A percentile compares a stretch with the other conserved stretches of the same genome.
These are phyloP conservation scores for Sebastes steindachneri DNA, from an alignment of 2,797 vertebrate species.

Conservation along the genomic window DNA sequence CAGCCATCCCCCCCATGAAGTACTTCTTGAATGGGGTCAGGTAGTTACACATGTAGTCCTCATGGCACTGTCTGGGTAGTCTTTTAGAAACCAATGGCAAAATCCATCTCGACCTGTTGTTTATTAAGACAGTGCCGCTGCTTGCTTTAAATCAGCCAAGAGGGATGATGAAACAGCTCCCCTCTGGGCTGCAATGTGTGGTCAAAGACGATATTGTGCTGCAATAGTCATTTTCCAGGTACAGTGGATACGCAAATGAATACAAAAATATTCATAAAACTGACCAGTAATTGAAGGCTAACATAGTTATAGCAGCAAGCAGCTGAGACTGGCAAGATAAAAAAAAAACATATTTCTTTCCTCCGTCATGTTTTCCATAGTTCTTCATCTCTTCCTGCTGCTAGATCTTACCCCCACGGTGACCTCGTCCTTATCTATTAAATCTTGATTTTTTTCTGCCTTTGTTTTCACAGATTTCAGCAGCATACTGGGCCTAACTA, in stretches of 20 bases:
- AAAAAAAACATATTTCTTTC: not conserved
- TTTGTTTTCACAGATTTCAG: not conserved
- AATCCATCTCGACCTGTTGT: not conserved
- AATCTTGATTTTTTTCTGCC: not conserved
- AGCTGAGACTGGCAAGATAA: not conserved
- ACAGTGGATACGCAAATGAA: not conserved
- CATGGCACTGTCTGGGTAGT: not conserved
- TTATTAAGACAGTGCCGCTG: not conserved
- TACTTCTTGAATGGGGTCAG: not conserved
- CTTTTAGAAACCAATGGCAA: not conserved
- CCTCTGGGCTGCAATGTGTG: not conserved
- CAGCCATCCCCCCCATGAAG: not conserved
- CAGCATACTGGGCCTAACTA: not conserved
- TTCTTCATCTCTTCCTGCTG: not conserved
- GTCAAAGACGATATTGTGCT: not conserved
- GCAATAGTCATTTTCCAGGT: not conserved
- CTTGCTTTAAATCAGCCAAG: not conserved
- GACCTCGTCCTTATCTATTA: conserved; percentile 1
- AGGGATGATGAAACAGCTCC: not conserved
- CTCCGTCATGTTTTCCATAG: not conserved
- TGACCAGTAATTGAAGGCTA: not conserved
- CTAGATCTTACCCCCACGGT: not conserved
- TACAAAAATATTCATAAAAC: not conserved
- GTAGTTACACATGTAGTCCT: not conserved
- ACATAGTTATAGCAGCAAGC: not conserved